These are phyloP conservation scores for Pedetes capensis DNA, from an alignment of 2,113 vertebrate species.

Conservation along the genomic window DNA sequence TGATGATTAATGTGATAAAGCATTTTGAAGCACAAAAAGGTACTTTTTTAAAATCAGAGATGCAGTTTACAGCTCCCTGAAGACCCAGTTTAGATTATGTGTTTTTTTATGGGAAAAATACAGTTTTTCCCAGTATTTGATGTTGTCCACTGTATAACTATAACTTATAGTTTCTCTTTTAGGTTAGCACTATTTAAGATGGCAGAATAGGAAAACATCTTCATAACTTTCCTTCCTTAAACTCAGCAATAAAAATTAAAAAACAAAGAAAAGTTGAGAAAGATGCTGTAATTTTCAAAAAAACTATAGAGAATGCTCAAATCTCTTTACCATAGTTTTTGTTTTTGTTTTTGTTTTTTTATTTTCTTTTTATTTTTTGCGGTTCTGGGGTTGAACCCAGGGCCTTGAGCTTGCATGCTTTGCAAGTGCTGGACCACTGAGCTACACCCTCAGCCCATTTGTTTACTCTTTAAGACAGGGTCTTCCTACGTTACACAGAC, in stretches of 20 bases:
- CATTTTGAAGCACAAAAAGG: slow-evolving; percentile 21
- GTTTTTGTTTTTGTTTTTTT: too few relatives aligned
- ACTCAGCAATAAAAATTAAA: background rate
- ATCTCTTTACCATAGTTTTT: too few relatives aligned
- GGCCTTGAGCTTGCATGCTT: too few relatives aligned
- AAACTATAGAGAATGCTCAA: slow-evolving; percentile 15
- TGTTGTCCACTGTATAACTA: background rate
- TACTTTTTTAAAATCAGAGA: background rate
- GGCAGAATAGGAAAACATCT: background rate
- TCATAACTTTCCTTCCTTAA: background rate
- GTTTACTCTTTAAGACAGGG: too few relatives aligned
- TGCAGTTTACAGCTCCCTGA: background rate
- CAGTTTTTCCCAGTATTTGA: background rate
- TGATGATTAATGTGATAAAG: too few relatives aligned
- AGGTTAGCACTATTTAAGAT: background rate
- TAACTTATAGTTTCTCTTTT: slow-evolving; percentile 23
- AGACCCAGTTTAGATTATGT: background rate
- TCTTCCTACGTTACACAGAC: too few relatives aligned
- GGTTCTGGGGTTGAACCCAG: too few relatives aligned
- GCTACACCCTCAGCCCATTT: too few relatives aligned
- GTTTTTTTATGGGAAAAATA: background rate
- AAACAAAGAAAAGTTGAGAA: background rate
- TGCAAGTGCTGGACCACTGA: too few relatives aligned
- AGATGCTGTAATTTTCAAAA: background rate
- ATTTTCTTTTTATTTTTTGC: too few relatives aligned